Percentiles rank a stretch among this genome's conserved stretches.
Conservation (phyloP, 2,113 vertebrate species). For the Pandion haliaetus region DNA sequence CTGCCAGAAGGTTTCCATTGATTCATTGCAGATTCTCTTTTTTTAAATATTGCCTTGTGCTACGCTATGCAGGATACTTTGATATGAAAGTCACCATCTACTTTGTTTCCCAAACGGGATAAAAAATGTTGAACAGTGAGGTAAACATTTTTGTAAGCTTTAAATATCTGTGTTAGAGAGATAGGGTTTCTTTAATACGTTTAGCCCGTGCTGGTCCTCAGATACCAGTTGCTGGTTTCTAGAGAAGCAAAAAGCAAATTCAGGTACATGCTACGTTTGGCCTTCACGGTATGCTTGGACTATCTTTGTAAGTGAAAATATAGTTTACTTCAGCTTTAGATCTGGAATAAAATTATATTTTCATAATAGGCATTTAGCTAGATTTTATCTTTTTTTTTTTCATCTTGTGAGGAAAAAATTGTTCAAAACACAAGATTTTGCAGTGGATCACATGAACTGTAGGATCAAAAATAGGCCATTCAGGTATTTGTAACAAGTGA, state of each 20-base stretch:
- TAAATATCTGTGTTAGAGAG: neutral
- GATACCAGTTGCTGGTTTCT: neutral
- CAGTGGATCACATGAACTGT: neutral
- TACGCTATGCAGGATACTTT: accelerated
- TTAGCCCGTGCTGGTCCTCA: neutral
- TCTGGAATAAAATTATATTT: neutral
- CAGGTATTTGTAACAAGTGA: neutral
- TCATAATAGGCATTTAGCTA: neutral
- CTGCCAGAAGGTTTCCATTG: neutral
- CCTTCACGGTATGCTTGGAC: neutral
- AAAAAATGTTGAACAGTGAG: neutral
- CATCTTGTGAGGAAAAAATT: neutral
- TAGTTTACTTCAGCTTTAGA: neutral
- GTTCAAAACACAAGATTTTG: neutral
- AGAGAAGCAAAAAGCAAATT: neutral
- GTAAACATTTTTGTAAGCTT: neutral
- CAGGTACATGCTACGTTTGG: neutral
- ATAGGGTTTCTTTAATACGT: neutral
- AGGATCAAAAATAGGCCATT: neutral
- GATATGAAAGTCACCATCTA: neutral
- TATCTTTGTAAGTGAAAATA: neutral
- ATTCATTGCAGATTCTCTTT: neutral
- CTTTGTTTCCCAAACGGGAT: neutral
- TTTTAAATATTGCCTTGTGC: neutral
- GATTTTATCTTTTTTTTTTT: neutral